Conservation (phyloP, 1,140 invertebrate genomes). For the Camponotus floridanus region DNA sequence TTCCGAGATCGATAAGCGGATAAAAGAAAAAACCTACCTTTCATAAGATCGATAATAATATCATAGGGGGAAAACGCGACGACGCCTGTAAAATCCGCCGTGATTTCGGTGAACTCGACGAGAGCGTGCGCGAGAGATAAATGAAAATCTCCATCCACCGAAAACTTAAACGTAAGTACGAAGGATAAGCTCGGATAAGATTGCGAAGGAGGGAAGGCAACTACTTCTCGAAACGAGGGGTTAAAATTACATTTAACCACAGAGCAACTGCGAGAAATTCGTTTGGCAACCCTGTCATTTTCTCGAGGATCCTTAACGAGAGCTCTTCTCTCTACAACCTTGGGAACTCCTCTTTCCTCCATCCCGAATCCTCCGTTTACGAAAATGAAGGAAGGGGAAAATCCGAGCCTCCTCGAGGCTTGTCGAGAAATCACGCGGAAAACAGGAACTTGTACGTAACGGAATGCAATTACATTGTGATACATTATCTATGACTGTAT, state of each 20-base stretch:
- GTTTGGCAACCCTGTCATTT: conserved; percentile 77
- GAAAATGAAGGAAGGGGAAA: not conserved
- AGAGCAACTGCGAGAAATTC: conserved; percentile 70
- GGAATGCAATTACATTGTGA: not conserved
- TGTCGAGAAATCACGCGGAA: conserved; percentile 1
- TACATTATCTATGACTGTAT: conserved; percentile 9
- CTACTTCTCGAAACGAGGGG: conserved; percentile 57
- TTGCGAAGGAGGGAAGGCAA: conserved; percentile 50
- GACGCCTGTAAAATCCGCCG: not conserved
- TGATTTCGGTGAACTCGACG: not conserved
- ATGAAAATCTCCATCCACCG: conserved; percentile 6
- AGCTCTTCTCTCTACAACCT: conserved; percentile 57
- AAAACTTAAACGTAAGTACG: not conserved
- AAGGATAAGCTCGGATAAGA: conserved; percentile 58
- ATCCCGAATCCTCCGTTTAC: not conserved
- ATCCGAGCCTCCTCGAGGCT: conserved; percentile 22
- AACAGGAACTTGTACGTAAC: not conserved
- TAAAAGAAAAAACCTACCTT: not conserved
- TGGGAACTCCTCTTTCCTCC: conserved; percentile 7
- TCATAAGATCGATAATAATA: conserved; percentile 34
- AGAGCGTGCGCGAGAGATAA: not conserved
- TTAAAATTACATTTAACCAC: conserved; percentile 74
- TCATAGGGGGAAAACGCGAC: not conserved
- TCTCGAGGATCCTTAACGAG: conserved; percentile 77
- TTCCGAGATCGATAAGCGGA: conserved; percentile 21